A percentile compares a stretch with the other conserved stretches of the same genome.
Evolutionary conservation across 2,797 vertebrate genomes (phyloP).

Genomic region (Oophaga sylvatica): DNA sequence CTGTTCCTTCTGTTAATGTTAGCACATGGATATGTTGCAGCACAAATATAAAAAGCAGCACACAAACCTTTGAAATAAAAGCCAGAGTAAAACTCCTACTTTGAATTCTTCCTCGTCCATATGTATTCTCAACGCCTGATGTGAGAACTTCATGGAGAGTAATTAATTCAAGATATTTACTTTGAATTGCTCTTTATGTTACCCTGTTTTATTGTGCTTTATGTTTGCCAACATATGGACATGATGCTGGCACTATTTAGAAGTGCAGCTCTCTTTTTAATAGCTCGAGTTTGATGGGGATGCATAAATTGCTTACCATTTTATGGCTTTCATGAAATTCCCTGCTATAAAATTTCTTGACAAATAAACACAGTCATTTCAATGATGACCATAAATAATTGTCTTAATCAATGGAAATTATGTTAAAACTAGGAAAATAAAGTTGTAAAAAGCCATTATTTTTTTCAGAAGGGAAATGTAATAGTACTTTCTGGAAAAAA

Average conservation of each 20-base stretch:
- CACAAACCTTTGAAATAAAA: constrained; percentile 19
- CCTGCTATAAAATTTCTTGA: constrained; percentile 55
- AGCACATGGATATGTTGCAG: neutral
- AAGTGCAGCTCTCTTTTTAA: constrained; percentile 60
- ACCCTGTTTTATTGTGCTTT: constrained; percentile 59
- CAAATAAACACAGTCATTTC: constrained; percentile 55
- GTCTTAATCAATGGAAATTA: constrained; percentile 58
- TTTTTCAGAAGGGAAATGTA: constrained; percentile 14
- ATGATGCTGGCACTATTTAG: constrained; percentile 55
- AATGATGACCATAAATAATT: constrained; percentile 60
- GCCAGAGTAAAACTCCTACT: constrained; percentile 10
- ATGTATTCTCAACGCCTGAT: constrained; percentile 44
- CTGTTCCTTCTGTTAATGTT: neutral
- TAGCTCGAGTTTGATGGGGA: constrained; percentile 55
- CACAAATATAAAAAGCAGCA: neutral
- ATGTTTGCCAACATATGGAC: constrained; percentile 62
- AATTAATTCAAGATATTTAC: constrained; percentile 63
- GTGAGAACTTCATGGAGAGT: constrained; percentile 55
- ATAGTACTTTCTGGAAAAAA: neutral
- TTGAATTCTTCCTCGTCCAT: constrained; percentile 47
- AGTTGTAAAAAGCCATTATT: constrained; percentile 17
- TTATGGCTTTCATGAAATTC: constrained; percentile 57
- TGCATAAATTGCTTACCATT: constrained; percentile 54
- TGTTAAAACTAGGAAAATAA: constrained; percentile 36
- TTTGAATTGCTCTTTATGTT: constrained; percentile 56